These are phyloP conservation scores for Deroplatys truncata DNA, from an alignment of 2,888 invertebrate genomes.

Conservation along the genomic window DNA sequence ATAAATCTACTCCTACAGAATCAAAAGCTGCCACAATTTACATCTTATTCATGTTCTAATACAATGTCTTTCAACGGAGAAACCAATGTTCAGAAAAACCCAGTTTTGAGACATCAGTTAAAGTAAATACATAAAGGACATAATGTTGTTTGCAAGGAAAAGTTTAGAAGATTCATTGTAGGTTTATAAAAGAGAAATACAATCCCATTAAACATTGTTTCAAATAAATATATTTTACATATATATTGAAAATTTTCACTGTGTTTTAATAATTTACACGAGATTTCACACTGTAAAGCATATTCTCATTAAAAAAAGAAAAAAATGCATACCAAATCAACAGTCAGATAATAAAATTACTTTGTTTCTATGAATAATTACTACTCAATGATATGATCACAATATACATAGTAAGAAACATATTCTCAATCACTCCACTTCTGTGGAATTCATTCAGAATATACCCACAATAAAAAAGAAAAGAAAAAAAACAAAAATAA, in stretches of 20 bases:
- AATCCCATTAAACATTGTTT: neutral
- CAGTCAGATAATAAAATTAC: neutral
- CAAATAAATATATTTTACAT: neutral
- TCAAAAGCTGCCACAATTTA: neutral
- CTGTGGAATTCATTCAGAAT: neutral
- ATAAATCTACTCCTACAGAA: neutral
- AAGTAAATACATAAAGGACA: neutral
- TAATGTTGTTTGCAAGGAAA: neutral
- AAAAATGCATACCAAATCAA: neutral
- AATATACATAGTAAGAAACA: conserved; percentile 2
- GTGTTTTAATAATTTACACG: neutral
- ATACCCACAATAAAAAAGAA: neutral
- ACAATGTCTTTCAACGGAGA: neutral
- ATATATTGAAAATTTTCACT: neutral
- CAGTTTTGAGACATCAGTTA: neutral
- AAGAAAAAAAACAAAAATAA: neutral
- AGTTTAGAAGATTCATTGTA: neutral
- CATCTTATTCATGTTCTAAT: neutral
- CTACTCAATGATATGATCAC: neutral
- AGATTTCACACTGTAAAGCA: neutral
- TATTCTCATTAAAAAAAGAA: neutral
- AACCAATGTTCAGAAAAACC: neutral
- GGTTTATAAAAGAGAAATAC: neutral
- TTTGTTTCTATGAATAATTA: neutral
- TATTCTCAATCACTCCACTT: neutral